These are phyloP conservation scores for Xenopus borealis DNA, from an alignment of 2,113 vertebrate species.

Conservation along the genomic window DNA sequence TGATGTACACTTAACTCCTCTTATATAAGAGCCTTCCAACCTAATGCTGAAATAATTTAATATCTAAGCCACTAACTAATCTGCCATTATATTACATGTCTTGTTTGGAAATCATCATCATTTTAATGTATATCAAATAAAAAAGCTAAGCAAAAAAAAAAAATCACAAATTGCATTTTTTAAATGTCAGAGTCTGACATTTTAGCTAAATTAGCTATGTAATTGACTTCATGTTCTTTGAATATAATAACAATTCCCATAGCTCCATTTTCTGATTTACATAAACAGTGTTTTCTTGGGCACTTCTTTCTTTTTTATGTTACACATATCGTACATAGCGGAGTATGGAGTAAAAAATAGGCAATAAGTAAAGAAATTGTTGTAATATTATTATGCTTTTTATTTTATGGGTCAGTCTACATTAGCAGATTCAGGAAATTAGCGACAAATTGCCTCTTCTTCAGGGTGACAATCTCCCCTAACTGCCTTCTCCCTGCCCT, in stretches of 20 bases:
- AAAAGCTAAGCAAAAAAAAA: neutral
- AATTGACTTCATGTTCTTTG: neutral
- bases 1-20: too few relatives aligned
- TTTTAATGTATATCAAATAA: constrained; percentile 27
- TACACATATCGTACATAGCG: too few relatives aligned
- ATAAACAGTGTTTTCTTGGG: neutral
- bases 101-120: neutral
- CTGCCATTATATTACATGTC: neutral
- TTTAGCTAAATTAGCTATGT: constrained; percentile 5
- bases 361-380: too few relatives aligned
- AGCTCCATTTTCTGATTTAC: neutral
- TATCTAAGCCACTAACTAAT: neutral
- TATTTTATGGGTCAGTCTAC: too few relatives aligned
- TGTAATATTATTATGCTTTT: too few relatives aligned
- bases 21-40: neutral
- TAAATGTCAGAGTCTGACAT: constrained; percentile 14
- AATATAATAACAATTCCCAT: neutral
- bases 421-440: too few relatives aligned
- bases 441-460: too few relatives aligned
- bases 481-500: too few relatives aligned
- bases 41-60: neutral
- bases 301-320: too few relatives aligned
- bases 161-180: neutral
- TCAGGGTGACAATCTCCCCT: too few relatives aligned
- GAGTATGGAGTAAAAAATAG: too few relatives aligned